Conservation (phyloP, 2,888 invertebrate species). For the Xanthorhoe designata region DNA sequence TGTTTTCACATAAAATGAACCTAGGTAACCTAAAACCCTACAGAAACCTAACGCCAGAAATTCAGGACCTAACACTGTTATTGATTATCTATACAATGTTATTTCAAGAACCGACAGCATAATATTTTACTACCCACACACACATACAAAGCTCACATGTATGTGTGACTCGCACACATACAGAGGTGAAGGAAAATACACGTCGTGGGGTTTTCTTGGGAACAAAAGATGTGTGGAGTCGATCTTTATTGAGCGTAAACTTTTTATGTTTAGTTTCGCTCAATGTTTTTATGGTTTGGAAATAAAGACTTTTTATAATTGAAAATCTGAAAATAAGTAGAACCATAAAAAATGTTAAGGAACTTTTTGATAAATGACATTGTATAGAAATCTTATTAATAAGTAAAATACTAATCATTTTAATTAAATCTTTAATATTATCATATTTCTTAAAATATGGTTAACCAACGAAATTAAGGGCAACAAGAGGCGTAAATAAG, state of each 20-base stretch:
- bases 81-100: conserved; percentile 86
- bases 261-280: neutral
- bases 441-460: too few species aligned
- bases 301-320: too few species aligned
- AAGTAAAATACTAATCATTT: too few species aligned
- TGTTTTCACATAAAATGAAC: neutral
- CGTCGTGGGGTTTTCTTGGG: conserved; percentile 79
- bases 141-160: conserved; percentile 49
- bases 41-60: conserved; percentile 45
- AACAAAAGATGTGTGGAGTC: conserved; percentile 57
- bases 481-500: too few species aligned
- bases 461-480: too few species aligned
- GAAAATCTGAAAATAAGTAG: too few species aligned
- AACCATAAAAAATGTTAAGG: too few species aligned
- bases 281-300: neutral
- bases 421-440: too few species aligned
- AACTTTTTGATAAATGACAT: too few species aligned
- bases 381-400: too few species aligned
- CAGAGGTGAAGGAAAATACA: conserved; percentile 79
- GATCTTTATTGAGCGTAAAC: neutral
- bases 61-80: conserved; percentile 74
- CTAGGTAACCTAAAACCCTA: conserved; percentile 37
- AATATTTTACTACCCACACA: conserved; percentile 84
- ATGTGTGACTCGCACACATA: conserved; percentile 44
- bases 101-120: conserved; percentile 84